Percentiles rank a stretch among this genome's conserved stretches.
Evolutionary conservation across 2,113 vertebrate genomes (phyloP).

Genomic region (Actenoides lindsayi): DNA sequence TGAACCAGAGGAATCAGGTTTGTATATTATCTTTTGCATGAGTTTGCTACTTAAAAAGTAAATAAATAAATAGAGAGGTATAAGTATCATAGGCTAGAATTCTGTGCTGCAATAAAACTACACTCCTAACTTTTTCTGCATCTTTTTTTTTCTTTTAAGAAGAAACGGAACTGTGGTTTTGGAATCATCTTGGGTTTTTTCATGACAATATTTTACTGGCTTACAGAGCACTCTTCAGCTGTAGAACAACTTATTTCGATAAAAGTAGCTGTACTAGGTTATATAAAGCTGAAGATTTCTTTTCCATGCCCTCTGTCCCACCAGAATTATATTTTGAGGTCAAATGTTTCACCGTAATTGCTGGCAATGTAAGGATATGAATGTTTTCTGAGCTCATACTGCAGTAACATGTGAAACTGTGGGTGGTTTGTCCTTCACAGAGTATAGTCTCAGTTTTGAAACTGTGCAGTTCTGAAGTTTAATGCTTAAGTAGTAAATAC

Average conservation of each 20-base stretch:
- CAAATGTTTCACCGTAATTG: neutral
- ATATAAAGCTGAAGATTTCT: neutral
- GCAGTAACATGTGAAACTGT: neutral
- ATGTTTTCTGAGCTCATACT: neutral
- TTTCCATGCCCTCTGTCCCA: neutral
- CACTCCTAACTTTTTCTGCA: neutral
- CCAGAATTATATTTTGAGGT: neutral
- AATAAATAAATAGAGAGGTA: neutral
- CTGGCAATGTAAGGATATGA: neutral
- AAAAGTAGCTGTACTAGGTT: neutral
- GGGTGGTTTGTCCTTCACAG: neutral
- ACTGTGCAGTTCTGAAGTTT: neutral
- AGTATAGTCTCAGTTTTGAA: neutral
- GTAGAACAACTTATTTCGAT: rapidly evolving
- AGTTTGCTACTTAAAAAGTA: neutral
- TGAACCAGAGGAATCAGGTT: slow-evolving; percentile 57
- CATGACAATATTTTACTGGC: neutral
- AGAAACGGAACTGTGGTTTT: neutral
- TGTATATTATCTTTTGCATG: neutral
- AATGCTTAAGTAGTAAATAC: neutral
- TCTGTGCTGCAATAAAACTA: neutral
- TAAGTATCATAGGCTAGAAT: neutral
- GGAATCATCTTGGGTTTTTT: neutral
- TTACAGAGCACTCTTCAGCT: neutral
- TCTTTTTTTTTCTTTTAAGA: neutral